A percentile compares a stretch with the other conserved stretches of the same genome.
These are phyloP conservation scores for Troides oblongomaculatus DNA, from an alignment of 2,888 invertebrate species.

Conservation along the genomic window DNA sequence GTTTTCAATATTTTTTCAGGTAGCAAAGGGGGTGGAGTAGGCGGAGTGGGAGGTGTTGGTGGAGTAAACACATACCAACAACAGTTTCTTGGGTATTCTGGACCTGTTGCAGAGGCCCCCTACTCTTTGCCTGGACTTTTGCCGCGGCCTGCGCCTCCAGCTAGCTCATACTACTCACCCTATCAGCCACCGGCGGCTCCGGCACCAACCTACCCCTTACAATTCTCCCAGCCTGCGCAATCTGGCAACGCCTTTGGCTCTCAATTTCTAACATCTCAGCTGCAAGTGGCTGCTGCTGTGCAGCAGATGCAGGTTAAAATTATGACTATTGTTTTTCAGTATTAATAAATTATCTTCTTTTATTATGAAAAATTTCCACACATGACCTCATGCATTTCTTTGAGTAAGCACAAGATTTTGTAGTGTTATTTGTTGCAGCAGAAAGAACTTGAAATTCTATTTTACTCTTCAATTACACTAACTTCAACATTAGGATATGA, in stretches of 20 bases:
- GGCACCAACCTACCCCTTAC: constrained; percentile 81
- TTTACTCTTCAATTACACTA: no score
- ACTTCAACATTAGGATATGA: no score
- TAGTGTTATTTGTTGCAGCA: no score
- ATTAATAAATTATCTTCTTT: not conserved
- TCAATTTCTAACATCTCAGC: constrained; percentile 70
- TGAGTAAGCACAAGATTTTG: no score
- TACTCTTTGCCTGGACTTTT: constrained; percentile 71
- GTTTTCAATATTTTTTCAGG: constrained; percentile 29
- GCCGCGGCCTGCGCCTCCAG: constrained; percentile 72
- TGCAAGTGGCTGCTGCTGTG: constrained; percentile 72
- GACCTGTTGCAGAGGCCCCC: constrained; percentile 68
- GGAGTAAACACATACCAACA: constrained; percentile 75
- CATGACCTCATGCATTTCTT: no score
- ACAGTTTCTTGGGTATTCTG: constrained; percentile 73
- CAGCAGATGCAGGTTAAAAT: constrained; percentile 71
- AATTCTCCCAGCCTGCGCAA: constrained; percentile 82
- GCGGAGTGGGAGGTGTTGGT: constrained; percentile 65
- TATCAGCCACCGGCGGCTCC: constrained; percentile 77
- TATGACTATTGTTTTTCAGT: not conserved
- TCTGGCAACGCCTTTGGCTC: constrained; percentile 69
- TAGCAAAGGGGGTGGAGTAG: constrained; percentile 60
- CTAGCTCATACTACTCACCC: constrained; percentile 73
- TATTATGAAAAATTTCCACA: no score
- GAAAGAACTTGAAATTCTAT: no score